A percentile compares a stretch with the other conserved stretches of the same genome.
These are phyloP conservation scores for Machaerirhynchus nigripectus DNA, from an alignment of 2,113 vertebrate species.

Conservation along the genomic window DNA sequence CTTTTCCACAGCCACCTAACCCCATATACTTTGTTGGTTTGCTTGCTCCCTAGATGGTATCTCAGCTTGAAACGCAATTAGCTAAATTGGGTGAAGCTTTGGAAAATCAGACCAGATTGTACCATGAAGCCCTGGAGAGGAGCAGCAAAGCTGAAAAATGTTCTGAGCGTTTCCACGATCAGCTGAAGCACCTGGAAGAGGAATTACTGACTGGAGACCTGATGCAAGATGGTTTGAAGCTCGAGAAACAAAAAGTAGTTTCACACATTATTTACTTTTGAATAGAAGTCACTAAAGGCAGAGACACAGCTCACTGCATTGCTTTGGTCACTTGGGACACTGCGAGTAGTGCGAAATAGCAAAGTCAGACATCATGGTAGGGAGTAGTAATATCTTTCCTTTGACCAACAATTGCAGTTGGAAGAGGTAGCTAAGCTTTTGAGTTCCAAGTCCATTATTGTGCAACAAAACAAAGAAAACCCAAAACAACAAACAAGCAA, in stretches of 20 bases:
- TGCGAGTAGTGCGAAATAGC: background rate
- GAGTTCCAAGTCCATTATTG: background rate
- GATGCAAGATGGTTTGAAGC: slow-evolving; percentile 74
- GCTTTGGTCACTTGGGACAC: background rate
- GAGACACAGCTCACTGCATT: background rate
- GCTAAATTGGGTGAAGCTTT: slow-evolving; percentile 72
- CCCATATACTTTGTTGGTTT: background rate
- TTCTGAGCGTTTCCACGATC: slow-evolving; percentile 72
- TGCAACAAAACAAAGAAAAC: background rate
- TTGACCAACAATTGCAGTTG: background rate
- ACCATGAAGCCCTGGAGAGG: slow-evolving; percentile 74
- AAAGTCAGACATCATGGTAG: background rate
- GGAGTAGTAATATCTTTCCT: background rate
- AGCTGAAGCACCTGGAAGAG: slow-evolving; percentile 75
- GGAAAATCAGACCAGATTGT: slow-evolving; percentile 68
- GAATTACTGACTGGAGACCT: slow-evolving; percentile 77
- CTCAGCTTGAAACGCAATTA: slow-evolving; percentile 77
- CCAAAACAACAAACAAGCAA: background rate
- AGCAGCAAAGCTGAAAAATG: slow-evolving; percentile 76
- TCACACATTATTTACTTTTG: background rate
- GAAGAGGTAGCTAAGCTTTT: background rate
- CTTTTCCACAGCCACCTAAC: background rate
- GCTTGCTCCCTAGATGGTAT: slow-evolving; percentile 65
- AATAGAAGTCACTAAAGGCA: background rate
- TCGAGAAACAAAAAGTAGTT: slow-evolving; percentile 83